Base-by-base conservation (phyloP, 1,140 invertebrate genomes). In the Drosophila nebulosa region DNA sequence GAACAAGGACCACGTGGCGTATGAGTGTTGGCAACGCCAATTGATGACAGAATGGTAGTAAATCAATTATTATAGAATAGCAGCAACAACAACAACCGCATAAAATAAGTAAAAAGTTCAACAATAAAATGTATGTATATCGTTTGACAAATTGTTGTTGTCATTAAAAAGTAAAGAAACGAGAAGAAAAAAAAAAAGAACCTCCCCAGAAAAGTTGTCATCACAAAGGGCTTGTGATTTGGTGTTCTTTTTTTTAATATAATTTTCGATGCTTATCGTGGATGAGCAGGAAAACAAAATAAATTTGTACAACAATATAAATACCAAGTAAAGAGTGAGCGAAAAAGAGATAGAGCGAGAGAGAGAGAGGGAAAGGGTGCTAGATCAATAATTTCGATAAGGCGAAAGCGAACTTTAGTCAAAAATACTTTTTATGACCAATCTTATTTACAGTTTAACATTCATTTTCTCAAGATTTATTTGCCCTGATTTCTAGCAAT, bases 321-420 rank as follows among this genome's bases (percentile, higher is more conserved):
- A 86, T 78, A 86, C 51, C 1, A 6, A 55, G 7, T 12, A 2
- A 18, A 32, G 53, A 18, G 26, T 16, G 7, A 21, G 16, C 30
- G n/a, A n/a, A n/a, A n/a, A n/a, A n/a, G n/a, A n/a, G n/a, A n/a
- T n/a, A n/a, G n/a, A n/a, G n/a, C 12, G 9, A 32, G 14, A 36
- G 24, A 6, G 1, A 59, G 61, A 53, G 69, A n/a, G 24, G 12
- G 36, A 27, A 9, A 18, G 58, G 46, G 16, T 24, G 36, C 22
- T 24, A 77, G 80, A 85, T 86, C 81, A 86, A 85, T 85, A 81
- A 77, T 74, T 22, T 51, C 63, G 80, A 85, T 85, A 77, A 79
- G 62, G 36, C 51, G 22, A 18, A 63, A 42, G 65, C 68, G 36
- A 75, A 57, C 56, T 58, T 42, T 14, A 22, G 36, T 50, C 46